Conservation (phyloP, 1,140 invertebrate species). For the Teleogryllus occipitalis region DNA sequence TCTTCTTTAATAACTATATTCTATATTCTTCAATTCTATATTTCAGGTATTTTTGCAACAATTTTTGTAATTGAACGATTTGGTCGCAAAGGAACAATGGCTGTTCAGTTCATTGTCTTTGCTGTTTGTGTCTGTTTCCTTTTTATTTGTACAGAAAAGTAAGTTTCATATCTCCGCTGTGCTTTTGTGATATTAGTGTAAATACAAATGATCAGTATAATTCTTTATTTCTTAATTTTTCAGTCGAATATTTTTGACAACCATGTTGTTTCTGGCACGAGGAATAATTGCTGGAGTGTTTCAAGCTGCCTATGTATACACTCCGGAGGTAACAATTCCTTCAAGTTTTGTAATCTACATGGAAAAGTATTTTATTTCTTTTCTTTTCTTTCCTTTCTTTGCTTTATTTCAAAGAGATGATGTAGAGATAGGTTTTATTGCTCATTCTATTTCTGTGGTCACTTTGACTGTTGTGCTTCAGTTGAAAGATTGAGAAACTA, state of each 20-base stretch:
- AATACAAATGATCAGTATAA: not conserved
- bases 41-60: constrained; percentile 81
- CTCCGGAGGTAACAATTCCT: constrained; percentile 66
- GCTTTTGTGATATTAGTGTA: not conserved
- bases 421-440: too few species aligned
- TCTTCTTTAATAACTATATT: not conserved
- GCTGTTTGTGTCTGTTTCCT: constrained; percentile 72
- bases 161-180: constrained; percentile 32
- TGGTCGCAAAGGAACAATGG: constrained; percentile 89
- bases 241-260: constrained; percentile 70
- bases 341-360: too few species aligned
- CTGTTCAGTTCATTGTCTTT: constrained; percentile 83
- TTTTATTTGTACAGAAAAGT: constrained; percentile 68
- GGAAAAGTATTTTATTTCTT: too few species aligned
- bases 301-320: constrained; percentile 92
- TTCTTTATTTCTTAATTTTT: constrained; percentile 29
- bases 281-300: constrained; percentile 90
- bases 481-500: too few species aligned
- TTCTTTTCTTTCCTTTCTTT: too few species aligned
- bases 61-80: constrained; percentile 84
- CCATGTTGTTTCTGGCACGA: constrained; percentile 79
- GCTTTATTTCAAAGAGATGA: too few species aligned
- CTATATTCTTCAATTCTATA: too few species aligned
- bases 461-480: too few species aligned
- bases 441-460: too few species aligned